Base-by-base conservation (phyloP, 1,140 invertebrate genomes). In the Penaeus japonicus region DNA sequence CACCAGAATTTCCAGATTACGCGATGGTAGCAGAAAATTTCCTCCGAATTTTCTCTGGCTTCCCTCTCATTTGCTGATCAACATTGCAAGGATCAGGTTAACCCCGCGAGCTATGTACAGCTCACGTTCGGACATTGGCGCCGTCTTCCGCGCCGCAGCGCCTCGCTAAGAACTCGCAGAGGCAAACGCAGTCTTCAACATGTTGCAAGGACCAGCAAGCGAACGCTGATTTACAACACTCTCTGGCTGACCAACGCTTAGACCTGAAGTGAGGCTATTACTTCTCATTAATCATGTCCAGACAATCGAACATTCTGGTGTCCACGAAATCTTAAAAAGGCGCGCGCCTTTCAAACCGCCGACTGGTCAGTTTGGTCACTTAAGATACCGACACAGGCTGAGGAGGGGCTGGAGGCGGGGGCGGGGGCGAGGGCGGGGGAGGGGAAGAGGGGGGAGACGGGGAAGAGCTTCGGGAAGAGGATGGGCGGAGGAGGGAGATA, bases 281-380 rank as follows among this genome's bases (percentile, higher is more conserved):
- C 27, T 24, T 73, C 30, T 24, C 24, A 30, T 32, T 30, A 18
- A 18, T 73, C 24, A 73, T 30, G 27, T 73, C 70, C 70, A 12
- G 70, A 10, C 27, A n/a, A 62, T 65, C 81, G 81, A 22, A 83
- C 22, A 32, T 59, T 35, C 39, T 22, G 18, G 27, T 18, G 55
- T 59, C 39, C 59, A 65, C 81, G 81, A 24, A 39, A 55, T 83
- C 59, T 83, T 83, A 65, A 83, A 83, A 83, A 65, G 57, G 59
- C 47, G 81, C 81, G 81, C 81, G 57, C 59, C 81, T 83, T 83
- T 65, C 59, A 65, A 62, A 83, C 80, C 81, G 81, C 57, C 81
- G 81, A 65, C 81, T 83, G 81, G 81, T 83, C 81, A 83, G 55
- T 39, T 24, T 18, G 27, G 57, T 39, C 57, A 65, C 57, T 65